Percentiles rank a stretch among this genome's conserved stretches.
Evolutionary conservation across 2,797 vertebrate genomes (phyloP).

Genomic region (Pseudochirops corinnae): DNA sequence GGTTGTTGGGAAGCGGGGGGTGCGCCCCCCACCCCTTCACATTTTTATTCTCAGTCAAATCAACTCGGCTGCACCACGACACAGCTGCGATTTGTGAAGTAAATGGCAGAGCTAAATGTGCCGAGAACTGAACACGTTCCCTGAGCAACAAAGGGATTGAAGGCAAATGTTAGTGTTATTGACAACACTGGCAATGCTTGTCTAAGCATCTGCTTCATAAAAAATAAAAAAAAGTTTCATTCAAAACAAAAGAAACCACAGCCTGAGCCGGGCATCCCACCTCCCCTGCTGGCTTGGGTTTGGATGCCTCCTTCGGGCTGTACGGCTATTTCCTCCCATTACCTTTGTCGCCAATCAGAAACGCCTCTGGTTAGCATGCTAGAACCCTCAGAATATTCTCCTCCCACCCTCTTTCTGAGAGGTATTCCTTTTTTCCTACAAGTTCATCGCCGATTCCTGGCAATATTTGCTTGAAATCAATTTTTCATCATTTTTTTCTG

Average conservation of each 20-base stretch:
- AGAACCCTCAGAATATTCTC: constrained; percentile 3
- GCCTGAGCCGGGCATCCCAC: constrained; percentile 35
- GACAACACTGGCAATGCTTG: constrained; percentile 76
- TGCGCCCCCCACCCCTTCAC: constrained; percentile 51
- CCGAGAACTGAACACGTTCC: constrained; percentile 81
- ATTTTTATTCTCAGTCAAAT: constrained; percentile 81
- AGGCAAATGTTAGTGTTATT: constrained; percentile 85
- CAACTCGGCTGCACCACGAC: constrained; percentile 73
- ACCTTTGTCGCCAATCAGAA: constrained; percentile 68
- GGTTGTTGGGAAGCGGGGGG: constrained; percentile 60
- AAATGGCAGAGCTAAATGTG: constrained; percentile 82
- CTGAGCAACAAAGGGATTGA: constrained; percentile 83
- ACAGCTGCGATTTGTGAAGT: constrained; percentile 82
- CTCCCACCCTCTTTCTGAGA: neutral
- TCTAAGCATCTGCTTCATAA: constrained; percentile 82
- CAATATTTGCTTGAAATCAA: constrained; percentile 16
- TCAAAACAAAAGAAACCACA: constrained; percentile 71
- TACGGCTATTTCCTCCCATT: constrained; percentile 61
- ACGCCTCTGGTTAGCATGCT: constrained; percentile 43
- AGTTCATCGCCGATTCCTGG: neutral
- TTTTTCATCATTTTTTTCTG: constrained; percentile 23
- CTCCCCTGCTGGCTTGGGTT: constrained; percentile 62
- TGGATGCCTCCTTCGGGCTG: constrained; percentile 62
- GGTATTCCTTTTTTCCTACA: neutral
- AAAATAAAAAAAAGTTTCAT: constrained; percentile 69